Evolutionary conservation across 1,140 invertebrate genomes (phyloP), one percentile per base, ranked within the genome.

Genomic region (Trachymyrmex septentrionalis): DNA sequence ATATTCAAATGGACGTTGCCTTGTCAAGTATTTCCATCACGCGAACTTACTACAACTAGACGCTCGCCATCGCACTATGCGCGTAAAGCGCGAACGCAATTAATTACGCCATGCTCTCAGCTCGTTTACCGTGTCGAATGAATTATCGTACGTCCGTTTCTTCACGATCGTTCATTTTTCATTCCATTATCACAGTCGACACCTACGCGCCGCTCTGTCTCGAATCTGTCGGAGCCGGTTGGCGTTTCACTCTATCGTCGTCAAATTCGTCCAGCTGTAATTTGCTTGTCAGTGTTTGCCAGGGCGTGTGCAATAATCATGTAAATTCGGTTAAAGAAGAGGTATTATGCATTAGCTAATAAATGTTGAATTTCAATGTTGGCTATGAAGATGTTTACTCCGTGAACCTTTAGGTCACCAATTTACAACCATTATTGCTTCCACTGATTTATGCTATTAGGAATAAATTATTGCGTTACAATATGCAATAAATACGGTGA

Each of bases 31-130:
- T 91, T 88, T 89, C 85, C 89, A 88, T 93, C 92, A 89, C 87
- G 88, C 85, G 89, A 93, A 92, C 92, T 92, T 92, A 55, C 30
- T 34, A 90, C 92, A 87, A 76, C 86, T 85, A 67, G 66, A 77
- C 80, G 86, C 64, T 66, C 69, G 86, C 69, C 81, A 76, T 76
- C 73, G 89, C 59, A 59, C 72, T 53, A 21, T 53, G 69, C 53
- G 76, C 78, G 73, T 77, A 88, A 93, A 90, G 92, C 91, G 90
- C 85, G 89, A 92, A 90, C 91, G 91, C 91, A 92, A 94, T 94
- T 94, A 93, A 94, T 94, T 94, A 93, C 76, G 88, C 90, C 81
- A 84, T 91, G 91, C 91, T 93, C 93, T 92, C 91, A 90, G 86
- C 92, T 93, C 91, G 91, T 93, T 92, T 92, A 91, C 91, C 75